A percentile compares a stretch with the other conserved stretches of the same genome.
phyloP scores from a whole-genome alignment of 30 jellyfish, hydroid and myxozoan genomes.

The Clytia hemisphaerica region DNA sequence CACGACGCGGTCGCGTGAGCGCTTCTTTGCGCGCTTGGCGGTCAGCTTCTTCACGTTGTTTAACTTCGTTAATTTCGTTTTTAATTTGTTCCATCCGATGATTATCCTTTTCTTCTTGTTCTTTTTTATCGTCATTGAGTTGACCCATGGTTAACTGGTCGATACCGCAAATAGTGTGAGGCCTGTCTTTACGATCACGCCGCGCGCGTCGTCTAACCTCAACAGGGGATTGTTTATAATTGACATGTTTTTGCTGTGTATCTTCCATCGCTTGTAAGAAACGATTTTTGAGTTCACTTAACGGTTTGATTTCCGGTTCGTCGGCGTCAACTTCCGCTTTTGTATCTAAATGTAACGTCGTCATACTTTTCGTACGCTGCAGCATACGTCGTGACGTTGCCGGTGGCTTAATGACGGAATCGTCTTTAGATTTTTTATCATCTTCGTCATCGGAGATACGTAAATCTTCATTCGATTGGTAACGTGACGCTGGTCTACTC shows the following conservation, averaged over 20 bases:
- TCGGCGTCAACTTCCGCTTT: slow-evolving; percentile 58
- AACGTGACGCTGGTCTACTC: slow-evolving; percentile 2
- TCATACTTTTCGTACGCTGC: slow-evolving; percentile 34
- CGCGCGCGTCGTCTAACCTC: slow-evolving; percentile 8
- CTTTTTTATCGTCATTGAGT: slow-evolving; percentile 4
- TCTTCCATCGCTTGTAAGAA: slow-evolving; percentile 85
- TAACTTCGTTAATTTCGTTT: slow-evolving; percentile 6
- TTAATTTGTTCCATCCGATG: neutral
- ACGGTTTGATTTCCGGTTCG: slow-evolving; percentile 66
- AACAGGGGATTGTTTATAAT: slow-evolving; percentile 19
- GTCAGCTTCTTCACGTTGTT: slow-evolving; percentile 10
- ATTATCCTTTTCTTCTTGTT: neutral
- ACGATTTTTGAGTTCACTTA: slow-evolving; percentile 57
- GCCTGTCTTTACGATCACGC: slow-evolving; percentile 51
- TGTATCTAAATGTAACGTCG: slow-evolving; percentile 14
- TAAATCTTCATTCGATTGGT: neutral
- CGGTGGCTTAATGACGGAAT: neutral
- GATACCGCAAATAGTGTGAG: slow-evolving; percentile 82
- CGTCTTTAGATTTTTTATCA: neutral
- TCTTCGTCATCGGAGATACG: slow-evolving; percentile 2
- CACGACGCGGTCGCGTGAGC: too few relatives aligned
- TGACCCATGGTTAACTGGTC: slow-evolving; percentile 63
- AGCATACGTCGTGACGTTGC: slow-evolving; percentile 5
- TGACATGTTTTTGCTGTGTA: slow-evolving; percentile 50
- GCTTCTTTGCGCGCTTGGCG: too few relatives aligned